Evolutionary conservation across 1,140 invertebrate genomes (phyloP).

Genomic region (Gerris buenoi): DNA sequence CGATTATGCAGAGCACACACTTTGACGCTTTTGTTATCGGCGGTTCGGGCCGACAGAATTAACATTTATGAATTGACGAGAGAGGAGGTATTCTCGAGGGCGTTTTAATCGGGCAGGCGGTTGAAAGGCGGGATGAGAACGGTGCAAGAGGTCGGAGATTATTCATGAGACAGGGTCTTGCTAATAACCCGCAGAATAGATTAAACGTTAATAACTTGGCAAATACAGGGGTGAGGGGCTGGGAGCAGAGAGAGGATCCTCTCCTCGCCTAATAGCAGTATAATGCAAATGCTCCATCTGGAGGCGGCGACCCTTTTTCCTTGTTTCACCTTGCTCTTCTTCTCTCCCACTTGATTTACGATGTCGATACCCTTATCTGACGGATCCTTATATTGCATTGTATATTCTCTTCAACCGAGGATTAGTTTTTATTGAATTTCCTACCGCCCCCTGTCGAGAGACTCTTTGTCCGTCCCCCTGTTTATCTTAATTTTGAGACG

Average conservation of each 20-base stretch:
- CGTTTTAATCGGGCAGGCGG: neutral
- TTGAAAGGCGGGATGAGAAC: neutral
- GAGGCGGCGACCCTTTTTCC: too few species aligned
- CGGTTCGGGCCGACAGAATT: neutral
- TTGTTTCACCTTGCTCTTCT: neutral
- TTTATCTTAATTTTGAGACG: neutral
- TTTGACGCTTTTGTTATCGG: neutral
- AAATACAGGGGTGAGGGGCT: constrained; percentile 7
- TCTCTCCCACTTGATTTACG: constrained; percentile 10
- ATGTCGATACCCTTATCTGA: neutral
- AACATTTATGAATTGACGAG: neutral
- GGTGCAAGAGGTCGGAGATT: neutral
- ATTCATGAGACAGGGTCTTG: neutral
- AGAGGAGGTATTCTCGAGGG: too few species aligned
- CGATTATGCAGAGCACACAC: neutral
- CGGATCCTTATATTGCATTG: too few species aligned
- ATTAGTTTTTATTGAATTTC: neutral
- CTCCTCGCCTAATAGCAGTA: constrained; percentile 9
- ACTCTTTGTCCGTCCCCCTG: neutral
- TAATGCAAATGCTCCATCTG: constrained; percentile 13
- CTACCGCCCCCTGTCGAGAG: neutral
- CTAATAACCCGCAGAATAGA: constrained; percentile 15
- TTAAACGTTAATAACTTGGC: constrained; percentile 14
- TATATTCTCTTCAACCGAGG: neutral
- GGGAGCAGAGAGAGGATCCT: neutral